Evolutionary conservation across 1,140 invertebrate genomes (phyloP), one percentile per base, ranked within the genome.

Genomic region (Antheraea pernyi): DNA sequence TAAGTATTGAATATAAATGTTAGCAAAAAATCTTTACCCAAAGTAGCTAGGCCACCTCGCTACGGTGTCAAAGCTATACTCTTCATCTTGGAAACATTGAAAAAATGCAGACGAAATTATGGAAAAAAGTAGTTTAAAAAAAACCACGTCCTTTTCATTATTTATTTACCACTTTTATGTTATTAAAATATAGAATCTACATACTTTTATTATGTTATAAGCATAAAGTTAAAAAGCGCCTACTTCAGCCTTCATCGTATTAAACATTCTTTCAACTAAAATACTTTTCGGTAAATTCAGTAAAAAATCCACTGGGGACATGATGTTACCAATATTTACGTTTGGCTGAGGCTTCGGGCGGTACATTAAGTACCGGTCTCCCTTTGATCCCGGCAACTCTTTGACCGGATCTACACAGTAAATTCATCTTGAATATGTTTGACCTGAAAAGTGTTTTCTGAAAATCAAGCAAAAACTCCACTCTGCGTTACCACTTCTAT

Each of bases 341-440:
- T 79, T 72, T 59, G 69, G 71, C 46, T 65, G 69, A 59, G 39
- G 58, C 69, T 70, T 30, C 19, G 37, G 68, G 65, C 70, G 70
- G 68, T 72, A 70, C 75, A 73, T 72, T 72, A 69, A 67, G 59
- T 22, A 65, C 39, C 64, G 60, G 42, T 65, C 65, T 68, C 63
- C 30, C 73, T 75, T 80, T 80, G 75, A 77, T 72, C 75, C 69
- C 70, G 46, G 58, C 37, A 46, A 68, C 75, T 77, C 73, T 80
- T 80, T 80, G 78, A 80, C 68, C 71, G 72, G 72, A 73, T 72
- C 69, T 65, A 68, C 70, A 65, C 68, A 68, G 61, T 71, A 77
- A 75, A 77, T 75, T 73, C 69, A 66, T 69, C 69, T 60, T 46
- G 59, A 67, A 67, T 74, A 68, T 72, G 37, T 78, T 77, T 68